Percentiles rank a stretch among this genome's conserved stretches.
Evolutionary conservation across 1,140 invertebrate genomes (phyloP).

Genomic region (Ceratoteleas bidentatus): DNA sequence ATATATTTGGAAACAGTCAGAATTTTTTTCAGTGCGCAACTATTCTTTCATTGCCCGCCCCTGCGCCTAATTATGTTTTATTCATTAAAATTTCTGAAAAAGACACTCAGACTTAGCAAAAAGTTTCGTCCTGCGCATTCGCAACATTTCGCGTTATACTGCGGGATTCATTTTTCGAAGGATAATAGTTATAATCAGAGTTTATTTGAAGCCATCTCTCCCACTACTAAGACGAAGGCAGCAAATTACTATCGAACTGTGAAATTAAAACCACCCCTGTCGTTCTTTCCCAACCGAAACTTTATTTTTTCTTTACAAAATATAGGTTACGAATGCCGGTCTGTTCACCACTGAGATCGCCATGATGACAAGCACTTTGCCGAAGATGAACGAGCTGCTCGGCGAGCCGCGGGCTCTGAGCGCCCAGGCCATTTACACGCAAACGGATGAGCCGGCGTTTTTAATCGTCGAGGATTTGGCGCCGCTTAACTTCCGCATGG

Average conservation of each 20-base stretch:
- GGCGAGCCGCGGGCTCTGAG: constrained; percentile 54
- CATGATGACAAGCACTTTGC: constrained; percentile 74
- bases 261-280: constrained; percentile 39
- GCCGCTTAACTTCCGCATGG: constrained; percentile 82
- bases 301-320: constrained; percentile 18
- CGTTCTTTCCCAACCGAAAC: background rate
- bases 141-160: constrained; percentile 29
- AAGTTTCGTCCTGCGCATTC: constrained; percentile 10
- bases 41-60: background rate
- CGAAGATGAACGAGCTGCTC: constrained; percentile 74
- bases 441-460: constrained; percentile 73
- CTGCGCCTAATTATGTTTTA: constrained; percentile 24
- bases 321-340: constrained; percentile 56
- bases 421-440: constrained; percentile 70
- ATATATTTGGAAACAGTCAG: no score
- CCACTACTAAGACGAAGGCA: constrained; percentile 40
- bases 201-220: constrained; percentile 55
- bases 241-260: constrained; percentile 57
- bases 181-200: constrained; percentile 59
- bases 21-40: no score
- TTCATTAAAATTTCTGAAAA: constrained; percentile 35
- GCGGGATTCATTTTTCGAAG: constrained; percentile 33
- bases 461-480: constrained; percentile 82
- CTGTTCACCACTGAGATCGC: constrained; percentile 74
- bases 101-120: constrained; percentile 24